phyloP scores from a whole-genome alignment of 2,113 vertebrate species.

The Nothoprocta pentlandii region DNA sequence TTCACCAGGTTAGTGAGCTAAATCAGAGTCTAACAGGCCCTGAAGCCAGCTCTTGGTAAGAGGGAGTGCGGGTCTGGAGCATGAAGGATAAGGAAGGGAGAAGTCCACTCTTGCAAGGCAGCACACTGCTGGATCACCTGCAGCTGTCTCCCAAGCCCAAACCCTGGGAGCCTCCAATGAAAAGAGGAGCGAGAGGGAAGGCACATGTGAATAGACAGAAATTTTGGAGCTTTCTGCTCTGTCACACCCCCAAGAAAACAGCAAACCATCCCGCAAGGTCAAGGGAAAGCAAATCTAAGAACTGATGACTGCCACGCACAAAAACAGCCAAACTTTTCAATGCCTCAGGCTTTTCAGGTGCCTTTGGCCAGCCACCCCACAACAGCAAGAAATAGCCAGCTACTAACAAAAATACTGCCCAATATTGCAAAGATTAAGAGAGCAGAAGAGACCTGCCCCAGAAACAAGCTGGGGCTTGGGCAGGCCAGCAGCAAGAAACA shows the following conservation, averaged over 20 bases:
- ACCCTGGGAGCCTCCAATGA: background rate
- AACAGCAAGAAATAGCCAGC: background rate
- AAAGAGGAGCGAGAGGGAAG: background rate
- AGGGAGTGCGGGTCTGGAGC: background rate
- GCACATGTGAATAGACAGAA: background rate
- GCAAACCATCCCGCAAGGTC: background rate
- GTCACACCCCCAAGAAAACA: background rate
- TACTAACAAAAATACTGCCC: background rate
- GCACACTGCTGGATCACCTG: background rate
- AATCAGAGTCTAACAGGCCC: background rate
- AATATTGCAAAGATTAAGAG: background rate
- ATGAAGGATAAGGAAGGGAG: background rate
- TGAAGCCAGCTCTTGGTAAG: slow-evolving; percentile 12
- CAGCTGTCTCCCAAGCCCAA: background rate
- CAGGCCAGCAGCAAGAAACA: background rate
- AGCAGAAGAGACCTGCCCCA: background rate
- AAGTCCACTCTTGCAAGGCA: background rate
- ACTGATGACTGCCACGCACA: background rate
- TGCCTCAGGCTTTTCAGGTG: background rate
- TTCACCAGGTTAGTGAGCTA: slow-evolving; percentile 15
- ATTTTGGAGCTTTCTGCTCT: background rate
- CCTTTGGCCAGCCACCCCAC: background rate
- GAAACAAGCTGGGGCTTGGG: background rate
- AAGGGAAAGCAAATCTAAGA: background rate
- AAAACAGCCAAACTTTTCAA: background rate